Percentiles rank a stretch among this genome's conserved stretches.
Conservation (phyloP, 2,888 invertebrate species). For the Caenorhabditis doughertyi region DNA sequence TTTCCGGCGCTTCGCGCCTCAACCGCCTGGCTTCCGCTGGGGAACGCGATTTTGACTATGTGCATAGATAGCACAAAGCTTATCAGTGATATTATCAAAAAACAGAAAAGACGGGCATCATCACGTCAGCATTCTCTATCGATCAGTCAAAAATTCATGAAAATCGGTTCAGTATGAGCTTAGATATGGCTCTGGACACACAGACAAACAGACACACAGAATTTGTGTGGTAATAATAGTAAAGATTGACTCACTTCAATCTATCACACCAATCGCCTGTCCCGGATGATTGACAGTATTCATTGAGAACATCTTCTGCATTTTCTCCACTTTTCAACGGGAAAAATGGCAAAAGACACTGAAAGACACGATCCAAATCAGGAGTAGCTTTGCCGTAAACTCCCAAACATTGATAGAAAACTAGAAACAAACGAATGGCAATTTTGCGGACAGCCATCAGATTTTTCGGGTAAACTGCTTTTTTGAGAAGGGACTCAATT, state of each 20-base stretch:
- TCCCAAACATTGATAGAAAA: constrained; percentile 81
- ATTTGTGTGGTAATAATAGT: too few species aligned
- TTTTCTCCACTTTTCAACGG: constrained; percentile 76
- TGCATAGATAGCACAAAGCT: too few species aligned
- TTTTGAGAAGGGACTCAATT: constrained; percentile 81
- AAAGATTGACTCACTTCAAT: constrained; percentile 9
- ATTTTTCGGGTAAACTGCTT: constrained; percentile 81
- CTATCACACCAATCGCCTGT: constrained; percentile 68
- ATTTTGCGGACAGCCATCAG: constrained; percentile 81
- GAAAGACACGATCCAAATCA: constrained; percentile 77
- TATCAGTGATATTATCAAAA: too few species aligned
- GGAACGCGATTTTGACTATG: too few species aligned
- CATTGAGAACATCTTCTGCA: constrained; percentile 75
- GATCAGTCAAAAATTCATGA: too few species aligned
- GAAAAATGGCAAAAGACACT: constrained; percentile 80
- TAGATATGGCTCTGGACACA: too few species aligned
- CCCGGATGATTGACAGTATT: constrained; percentile 75
- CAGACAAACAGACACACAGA: too few species aligned
- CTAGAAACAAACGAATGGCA: constrained; percentile 81
- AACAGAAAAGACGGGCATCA: too few species aligned
- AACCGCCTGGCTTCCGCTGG: too few species aligned
- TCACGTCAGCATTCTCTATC: too few species aligned
- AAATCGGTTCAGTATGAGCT: too few species aligned
- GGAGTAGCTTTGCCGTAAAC: constrained; percentile 75
- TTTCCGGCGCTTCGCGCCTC: too few species aligned